Conservation (phyloP, 2,797 vertebrate species). For the Acrocephalus scirpaceus region DNA sequence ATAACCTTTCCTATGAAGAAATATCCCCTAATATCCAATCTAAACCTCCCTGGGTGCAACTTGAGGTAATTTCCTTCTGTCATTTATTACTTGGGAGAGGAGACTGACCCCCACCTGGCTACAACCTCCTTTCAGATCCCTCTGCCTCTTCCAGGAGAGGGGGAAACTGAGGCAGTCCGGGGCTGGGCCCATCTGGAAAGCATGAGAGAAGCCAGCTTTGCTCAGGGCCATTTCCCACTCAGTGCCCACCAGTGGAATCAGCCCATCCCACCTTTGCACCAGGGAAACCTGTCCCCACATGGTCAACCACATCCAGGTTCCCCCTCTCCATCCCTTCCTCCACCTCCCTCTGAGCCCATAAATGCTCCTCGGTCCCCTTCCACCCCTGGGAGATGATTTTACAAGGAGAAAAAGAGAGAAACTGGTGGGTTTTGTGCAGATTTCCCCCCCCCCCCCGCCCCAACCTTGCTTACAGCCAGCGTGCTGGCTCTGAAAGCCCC, state of each 20-base stretch:
- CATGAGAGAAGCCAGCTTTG: not conserved
- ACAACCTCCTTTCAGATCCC: not conserved
- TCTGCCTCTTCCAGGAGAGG: not conserved
- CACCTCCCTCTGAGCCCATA: not conserved
- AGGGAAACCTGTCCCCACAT: not conserved
- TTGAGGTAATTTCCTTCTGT: not conserved
- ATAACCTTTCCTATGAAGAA: not conserved
- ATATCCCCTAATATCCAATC: not conserved
- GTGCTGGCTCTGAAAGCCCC: constrained; percentile 28
- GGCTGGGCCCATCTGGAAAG: not conserved
- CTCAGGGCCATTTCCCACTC: not conserved
- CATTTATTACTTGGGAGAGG: not conserved
- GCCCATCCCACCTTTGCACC: not conserved
- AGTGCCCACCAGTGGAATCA: not conserved
- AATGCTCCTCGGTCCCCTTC: not conserved
- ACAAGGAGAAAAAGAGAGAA: not conserved
- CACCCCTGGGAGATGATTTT: not conserved
- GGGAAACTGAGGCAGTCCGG: not conserved
- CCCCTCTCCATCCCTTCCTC: not conserved
- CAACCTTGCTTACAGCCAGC: constrained; percentile 7
- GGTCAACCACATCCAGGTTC: not conserved
- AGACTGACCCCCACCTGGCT: fast-evolving
- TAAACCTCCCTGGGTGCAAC: not conserved
- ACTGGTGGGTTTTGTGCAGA: not conserved
- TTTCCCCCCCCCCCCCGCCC: fast-evolving